Conservation (phyloP, 2,888 invertebrate species). For the Stenchaetothrips biformis region DNA sequence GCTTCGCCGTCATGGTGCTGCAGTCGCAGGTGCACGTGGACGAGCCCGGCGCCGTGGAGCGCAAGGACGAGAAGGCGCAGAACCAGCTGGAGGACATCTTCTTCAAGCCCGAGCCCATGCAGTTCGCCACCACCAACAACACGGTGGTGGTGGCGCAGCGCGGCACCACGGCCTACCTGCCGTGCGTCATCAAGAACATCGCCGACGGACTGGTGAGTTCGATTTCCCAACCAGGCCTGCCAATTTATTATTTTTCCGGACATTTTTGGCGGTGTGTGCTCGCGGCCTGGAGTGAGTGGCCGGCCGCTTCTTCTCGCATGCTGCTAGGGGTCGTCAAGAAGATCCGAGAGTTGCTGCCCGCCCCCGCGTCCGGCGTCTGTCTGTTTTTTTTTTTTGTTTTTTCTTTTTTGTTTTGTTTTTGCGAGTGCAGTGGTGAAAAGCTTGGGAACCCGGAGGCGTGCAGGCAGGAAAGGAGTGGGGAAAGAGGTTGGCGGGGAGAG, state of each 20-base stretch:
- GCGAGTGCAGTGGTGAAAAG: too few relatives aligned
- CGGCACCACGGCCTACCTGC: constrained; percentile 14
- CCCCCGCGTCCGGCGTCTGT: too few relatives aligned
- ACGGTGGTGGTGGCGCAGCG: constrained; percentile 7
- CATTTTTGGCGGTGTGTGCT: too few relatives aligned
- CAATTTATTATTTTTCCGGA: too few relatives aligned
- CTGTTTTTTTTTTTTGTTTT: too few relatives aligned
- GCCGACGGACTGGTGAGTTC: constrained; percentile 11
- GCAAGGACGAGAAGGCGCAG: background rate
- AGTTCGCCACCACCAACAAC: constrained; percentile 3
- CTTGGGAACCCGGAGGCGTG: background rate
- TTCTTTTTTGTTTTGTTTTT: too few relatives aligned
- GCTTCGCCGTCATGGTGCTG: constrained; percentile 24
- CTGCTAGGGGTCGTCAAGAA: too few relatives aligned
- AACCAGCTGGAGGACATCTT: constrained; percentile 8
- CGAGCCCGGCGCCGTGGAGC: background rate
- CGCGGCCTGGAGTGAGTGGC: too few relatives aligned
- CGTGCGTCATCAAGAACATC: constrained; percentile 7
- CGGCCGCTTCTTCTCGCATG: too few relatives aligned
- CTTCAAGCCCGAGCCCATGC: constrained; percentile 16
- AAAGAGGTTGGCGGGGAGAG: background rate
- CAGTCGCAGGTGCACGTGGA: constrained; percentile 12
- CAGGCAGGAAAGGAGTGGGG: background rate
- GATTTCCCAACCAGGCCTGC: background rate
- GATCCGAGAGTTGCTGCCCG: too few relatives aligned